phyloP scores from a whole-genome alignment of 2,113 vertebrate species.

The Trematomus loennbergii region DNA sequence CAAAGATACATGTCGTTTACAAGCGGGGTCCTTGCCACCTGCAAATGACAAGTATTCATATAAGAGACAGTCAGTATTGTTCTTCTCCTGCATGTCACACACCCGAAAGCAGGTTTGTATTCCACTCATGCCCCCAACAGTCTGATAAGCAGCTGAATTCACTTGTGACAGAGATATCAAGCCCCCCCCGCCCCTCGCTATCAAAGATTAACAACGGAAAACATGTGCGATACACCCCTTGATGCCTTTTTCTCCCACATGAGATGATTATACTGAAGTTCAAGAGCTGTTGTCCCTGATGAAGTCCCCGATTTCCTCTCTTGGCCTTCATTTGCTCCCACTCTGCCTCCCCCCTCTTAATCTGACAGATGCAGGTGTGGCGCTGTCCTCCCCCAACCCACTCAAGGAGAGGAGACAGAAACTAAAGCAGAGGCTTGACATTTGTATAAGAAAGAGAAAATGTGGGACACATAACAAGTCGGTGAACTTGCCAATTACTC shows the following conservation, averaged over 20 bases:
- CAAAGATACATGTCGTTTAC: constrained; percentile 6
- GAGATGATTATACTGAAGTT: constrained; percentile 32
- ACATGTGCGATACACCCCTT: constrained; percentile 26
- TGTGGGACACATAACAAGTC: neutral
- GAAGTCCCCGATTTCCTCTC: constrained; percentile 61
- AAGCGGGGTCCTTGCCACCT: neutral
- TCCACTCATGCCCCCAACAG: neutral
- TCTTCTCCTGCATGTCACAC: neutral
- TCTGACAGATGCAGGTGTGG: constrained; percentile 71
- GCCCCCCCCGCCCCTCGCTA: constrained; percentile 6
- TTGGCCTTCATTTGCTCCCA: constrained; percentile 46
- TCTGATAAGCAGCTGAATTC: constrained; percentile 29
- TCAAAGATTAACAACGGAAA: constrained; percentile 55
- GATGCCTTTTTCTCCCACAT: constrained; percentile 54
- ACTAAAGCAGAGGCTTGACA: constrained; percentile 11
- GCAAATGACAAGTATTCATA: neutral
- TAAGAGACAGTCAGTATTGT: neutral
- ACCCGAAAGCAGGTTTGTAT: neutral
- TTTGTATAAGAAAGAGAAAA: constrained; percentile 11
- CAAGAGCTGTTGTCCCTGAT: constrained; percentile 15
- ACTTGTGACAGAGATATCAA: neutral
- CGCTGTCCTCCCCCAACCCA: constrained; percentile 32
- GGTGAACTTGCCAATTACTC: neutral
- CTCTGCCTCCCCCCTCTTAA: constrained; percentile 7
- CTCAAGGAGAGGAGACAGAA: constrained; percentile 39